A percentile compares a stretch with the other conserved stretches of the same genome.
Conservation (phyloP, 2,797 vertebrate species). For the Argya squamiceps region DNA sequence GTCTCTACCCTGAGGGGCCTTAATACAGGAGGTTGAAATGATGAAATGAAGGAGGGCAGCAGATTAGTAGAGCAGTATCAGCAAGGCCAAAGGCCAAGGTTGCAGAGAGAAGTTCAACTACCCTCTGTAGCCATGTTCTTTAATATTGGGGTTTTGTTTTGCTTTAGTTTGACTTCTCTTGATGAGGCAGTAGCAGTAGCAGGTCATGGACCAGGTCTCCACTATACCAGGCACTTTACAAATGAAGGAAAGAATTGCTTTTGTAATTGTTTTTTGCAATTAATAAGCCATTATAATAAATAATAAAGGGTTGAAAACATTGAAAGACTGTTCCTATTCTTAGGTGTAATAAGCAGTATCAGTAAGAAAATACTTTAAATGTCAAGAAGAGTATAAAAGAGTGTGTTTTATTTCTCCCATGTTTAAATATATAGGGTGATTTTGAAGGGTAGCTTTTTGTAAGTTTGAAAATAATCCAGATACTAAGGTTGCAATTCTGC, state of each 20-base stretch:
- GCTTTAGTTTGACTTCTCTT: background rate
- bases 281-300: background rate
- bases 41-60: background rate
- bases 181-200: background rate
- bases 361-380: background rate
- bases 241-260: background rate
- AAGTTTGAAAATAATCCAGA: background rate
- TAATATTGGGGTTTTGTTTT: background rate
- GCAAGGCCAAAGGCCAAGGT: background rate
- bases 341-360: background rate
- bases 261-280: background rate
- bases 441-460: background rate
- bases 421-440: background rate
- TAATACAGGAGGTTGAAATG: background rate
- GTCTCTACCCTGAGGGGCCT: background rate
- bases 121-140: background rate
- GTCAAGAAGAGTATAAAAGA: background rate
- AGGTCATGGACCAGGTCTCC: background rate
- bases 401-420: background rate
- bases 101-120: background rate
- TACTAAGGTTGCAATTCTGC: background rate
- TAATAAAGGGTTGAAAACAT: background rate
- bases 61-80: background rate
- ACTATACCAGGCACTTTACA: background rate
- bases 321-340: background rate